These are phyloP conservation scores for Craseonycteris thonglongyai DNA, from an alignment of 2,113 vertebrate genomes.

Conservation along the genomic window DNA sequence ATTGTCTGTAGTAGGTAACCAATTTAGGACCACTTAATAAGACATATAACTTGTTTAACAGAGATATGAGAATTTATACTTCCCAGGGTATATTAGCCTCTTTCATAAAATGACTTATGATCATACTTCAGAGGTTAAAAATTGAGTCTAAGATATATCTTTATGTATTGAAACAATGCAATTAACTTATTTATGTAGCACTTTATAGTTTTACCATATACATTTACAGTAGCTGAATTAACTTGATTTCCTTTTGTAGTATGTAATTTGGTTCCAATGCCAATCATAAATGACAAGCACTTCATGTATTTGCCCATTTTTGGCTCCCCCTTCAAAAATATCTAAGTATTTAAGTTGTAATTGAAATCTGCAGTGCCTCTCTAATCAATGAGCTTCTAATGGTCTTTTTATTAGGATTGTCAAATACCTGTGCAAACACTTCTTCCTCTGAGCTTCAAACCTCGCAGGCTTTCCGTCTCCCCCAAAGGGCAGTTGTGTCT, in stretches of 20 bases:
- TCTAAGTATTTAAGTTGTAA: constrained; percentile 18
- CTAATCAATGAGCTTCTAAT: constrained; percentile 42
- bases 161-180: background rate
- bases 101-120: constrained; percentile 39
- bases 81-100: background rate
- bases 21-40: background rate
- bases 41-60: background rate
- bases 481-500: background rate
- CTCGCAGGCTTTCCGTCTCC: background rate
- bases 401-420: constrained; percentile 37
- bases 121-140: constrained; percentile 25
- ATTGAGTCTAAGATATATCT: background rate
- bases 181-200: constrained; percentile 21
- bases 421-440: constrained; percentile 22
- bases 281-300: constrained; percentile 40
- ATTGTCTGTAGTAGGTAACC: background rate
- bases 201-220: constrained; percentile 22
- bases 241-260: constrained; percentile 55
- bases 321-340: constrained; percentile 41
- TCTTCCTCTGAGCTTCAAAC: background rate
- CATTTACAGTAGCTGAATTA: constrained; percentile 63
- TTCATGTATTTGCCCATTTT: constrained; percentile 65
- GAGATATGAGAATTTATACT: background rate
- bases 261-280: constrained; percentile 19
- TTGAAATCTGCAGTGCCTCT: constrained; percentile 15